Evolutionary conservation across 1,140 invertebrate species (phyloP), one percentile per base, ranked within the genome.

Genomic region (Drosophila jambulina): DNA sequence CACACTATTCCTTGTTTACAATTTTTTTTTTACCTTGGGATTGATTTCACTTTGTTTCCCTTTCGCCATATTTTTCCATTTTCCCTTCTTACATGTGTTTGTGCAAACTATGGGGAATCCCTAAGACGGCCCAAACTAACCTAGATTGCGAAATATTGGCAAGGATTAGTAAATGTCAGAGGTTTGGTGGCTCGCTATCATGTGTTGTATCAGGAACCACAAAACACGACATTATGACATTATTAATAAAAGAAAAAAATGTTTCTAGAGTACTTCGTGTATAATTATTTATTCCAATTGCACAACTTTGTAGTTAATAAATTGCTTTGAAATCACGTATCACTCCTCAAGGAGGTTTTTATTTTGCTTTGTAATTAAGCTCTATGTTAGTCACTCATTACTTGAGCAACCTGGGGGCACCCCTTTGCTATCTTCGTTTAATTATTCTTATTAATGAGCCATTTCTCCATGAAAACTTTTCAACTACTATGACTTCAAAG

Each of bases 1-100:
- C 23, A 43, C n/a, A 51, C 48, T 6, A 29, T 36, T 38, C 32
- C 42, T n/a, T 68, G 40, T 56, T 76, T 40, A 56, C 49, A 21
- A 25, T 36, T 38, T 25, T 59, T 27, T 59, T 68, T 80, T 51
- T 21, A 15, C 45, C 38, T 38, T 38, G 12, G 23, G 17, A 70
- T 58, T 49, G 27, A 51, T 70, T 72, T 69, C 42, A 38, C 38
- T 32, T 4, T 45, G 15, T 36, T 40, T 48, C 45, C 19, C 32
- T 17, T 38, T 62, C 36, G 7, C 17, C 40, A 21, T 10, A 8
- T 34, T 40, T 29, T 17, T 40, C 43, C 13, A 15, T 25, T 40
- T 58, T 36, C 38, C 13, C 19, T 4, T 21, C 13, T 57, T 21
- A 45, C 15, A 23, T 63, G 21, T 51, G 36, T 51, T 40, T 27